Evolutionary conservation across 2,888 invertebrate genomes (phyloP).

Genomic region (Philhelius pedissequus): DNA sequence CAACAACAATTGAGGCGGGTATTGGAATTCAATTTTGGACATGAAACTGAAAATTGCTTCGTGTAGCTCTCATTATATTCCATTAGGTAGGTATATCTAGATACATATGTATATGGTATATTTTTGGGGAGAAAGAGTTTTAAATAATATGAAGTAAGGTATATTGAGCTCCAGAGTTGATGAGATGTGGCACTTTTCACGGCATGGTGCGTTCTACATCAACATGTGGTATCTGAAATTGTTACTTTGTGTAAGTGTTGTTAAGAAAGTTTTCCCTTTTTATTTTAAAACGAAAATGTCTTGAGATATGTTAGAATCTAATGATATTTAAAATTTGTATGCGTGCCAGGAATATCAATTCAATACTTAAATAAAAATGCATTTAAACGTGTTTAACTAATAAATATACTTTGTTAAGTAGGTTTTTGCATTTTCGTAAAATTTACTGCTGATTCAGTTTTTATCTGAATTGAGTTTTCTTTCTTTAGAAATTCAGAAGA

Average conservation of each 20-base stretch:
- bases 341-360: neutral
- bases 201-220: constrained; percentile 10
- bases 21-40: constrained; percentile 66
- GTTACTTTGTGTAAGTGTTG: neutral
- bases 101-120: neutral
- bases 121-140: constrained; percentile 2
- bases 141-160: neutral
- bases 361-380: no score
- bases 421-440: no score
- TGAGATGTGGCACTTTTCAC: neutral
- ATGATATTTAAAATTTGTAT: neutral
- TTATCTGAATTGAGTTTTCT: no score
- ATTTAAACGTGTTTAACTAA: no score
- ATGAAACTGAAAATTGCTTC: constrained; percentile 44
- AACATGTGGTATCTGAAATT: neutral
- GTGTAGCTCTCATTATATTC: constrained; percentile 31
- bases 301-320: neutral
- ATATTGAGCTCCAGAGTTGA: neutral
- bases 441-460: no score
- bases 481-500: no score
- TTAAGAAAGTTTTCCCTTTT: neutral
- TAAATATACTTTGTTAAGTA: no score
- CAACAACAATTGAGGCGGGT: constrained; percentile 13
- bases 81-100: no score
- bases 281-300: neutral